Conservation (phyloP, 2,797 vertebrate genomes). For the Momotus momota region DNA sequence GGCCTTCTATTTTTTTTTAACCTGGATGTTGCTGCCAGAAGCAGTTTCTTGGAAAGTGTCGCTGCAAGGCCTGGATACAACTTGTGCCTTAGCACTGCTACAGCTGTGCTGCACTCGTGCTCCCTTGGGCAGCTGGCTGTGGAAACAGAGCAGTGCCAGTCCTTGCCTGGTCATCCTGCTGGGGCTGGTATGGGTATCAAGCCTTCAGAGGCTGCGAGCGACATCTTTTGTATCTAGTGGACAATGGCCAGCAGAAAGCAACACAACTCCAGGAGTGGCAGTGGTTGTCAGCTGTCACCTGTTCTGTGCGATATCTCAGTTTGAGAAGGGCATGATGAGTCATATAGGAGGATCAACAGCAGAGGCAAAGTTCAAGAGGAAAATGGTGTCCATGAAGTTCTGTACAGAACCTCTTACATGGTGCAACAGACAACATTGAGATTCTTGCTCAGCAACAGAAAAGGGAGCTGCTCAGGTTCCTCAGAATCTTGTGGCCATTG, state of each 20-base stretch:
- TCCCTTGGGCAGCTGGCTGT: background rate
- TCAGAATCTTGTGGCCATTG: background rate
- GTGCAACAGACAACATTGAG: background rate
- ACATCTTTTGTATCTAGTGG: accelerated
- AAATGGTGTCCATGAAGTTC: background rate
- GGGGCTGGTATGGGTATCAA: background rate
- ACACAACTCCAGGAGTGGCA: background rate
- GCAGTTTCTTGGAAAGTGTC: background rate
- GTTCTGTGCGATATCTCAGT: background rate
- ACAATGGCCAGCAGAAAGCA: background rate
- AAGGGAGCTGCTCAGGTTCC: background rate
- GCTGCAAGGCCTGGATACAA: background rate
- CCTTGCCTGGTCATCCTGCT: background rate
- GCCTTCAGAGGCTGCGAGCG: background rate
- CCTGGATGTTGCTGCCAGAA: background rate
- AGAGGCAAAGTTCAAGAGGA: background rate
- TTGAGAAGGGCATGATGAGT: background rate
- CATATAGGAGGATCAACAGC: background rate
- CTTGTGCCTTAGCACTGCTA: background rate
- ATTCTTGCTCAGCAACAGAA: background rate
- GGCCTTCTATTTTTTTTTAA: background rate
- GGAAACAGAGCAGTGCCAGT: background rate
- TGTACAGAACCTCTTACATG: background rate
- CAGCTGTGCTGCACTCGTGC: background rate
- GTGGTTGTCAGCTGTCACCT: background rate